Evolutionary conservation across 2,113 vertebrate species (phyloP), one percentile per base, ranked within the genome.

Genomic region (Chamaetylas fuelleborni): DNA sequence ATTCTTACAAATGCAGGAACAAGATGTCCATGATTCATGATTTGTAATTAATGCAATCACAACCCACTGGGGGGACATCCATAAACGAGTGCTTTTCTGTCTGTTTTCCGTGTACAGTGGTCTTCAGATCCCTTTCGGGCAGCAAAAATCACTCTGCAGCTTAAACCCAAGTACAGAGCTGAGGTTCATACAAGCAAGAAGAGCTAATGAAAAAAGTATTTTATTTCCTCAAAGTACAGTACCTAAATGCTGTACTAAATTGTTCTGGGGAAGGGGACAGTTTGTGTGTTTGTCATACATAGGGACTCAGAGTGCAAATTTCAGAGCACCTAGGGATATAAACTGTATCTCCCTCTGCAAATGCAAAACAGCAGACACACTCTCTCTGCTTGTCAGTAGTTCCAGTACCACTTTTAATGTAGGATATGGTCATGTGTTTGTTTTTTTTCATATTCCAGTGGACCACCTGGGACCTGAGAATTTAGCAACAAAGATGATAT

Each of bases 1-100:
- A 76, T 82, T 92, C 70, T 87, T 88, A 66, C 28, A 76, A 90
- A 80, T 24, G 53, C 74, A 65, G 66, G 62, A 76, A 86, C 66
- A 93, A 85, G 31, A 57, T 77, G 45, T 53, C 71, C 8, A 2
- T 88, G 79, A 94, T 88, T 86, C 74, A 72, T 61, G 42, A 50
- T 78, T 87, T 82, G 25, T 54, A 85, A 80, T 92, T 76, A 92
- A 70, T n/a, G 9, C 14, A 82, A 58, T 77, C 76, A 70, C 33
- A 92, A 54, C 42, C 54, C 38, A 38, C 28, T 14, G 65, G 43
- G 61, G 57, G 76, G 48, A n/a, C 42, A 31, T 50, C 47, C 58
- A 77, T 65, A 77, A 90, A 62, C 4, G 9, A 54, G 23, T 36
- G 26, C 36, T 82, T 93, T 79, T 80, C 62, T 92, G 54, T 31